These are phyloP conservation scores for Homarus gammarus DNA, from an alignment of 2,888 invertebrate species.

Conservation along the genomic window DNA sequence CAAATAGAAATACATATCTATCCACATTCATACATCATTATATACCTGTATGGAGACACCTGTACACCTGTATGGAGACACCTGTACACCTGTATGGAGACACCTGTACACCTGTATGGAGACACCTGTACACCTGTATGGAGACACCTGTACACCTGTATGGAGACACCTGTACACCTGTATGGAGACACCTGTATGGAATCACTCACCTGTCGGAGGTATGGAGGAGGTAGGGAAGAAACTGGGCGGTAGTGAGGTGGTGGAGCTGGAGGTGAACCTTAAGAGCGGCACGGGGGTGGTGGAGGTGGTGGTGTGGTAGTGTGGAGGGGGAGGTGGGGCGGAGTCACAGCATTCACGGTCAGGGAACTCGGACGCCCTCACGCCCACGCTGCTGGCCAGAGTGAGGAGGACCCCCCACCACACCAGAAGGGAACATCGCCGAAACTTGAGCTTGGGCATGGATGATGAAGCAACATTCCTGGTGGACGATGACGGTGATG, in stretches of 20 bases:
- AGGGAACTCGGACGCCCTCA: slow-evolving; percentile 62
- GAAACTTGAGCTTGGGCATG: slow-evolving; percentile 1
- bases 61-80: too few relatives aligned
- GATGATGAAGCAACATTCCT: background rate
- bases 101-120: background rate
- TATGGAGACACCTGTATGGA: background rate
- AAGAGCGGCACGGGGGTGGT: slow-evolving; percentile 63
- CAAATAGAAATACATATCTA: too few relatives aligned
- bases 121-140: too few relatives aligned
- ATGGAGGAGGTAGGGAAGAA: slow-evolving; percentile 51
- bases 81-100: background rate
- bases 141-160: too few relatives aligned
- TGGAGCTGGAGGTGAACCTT: slow-evolving; percentile 37
- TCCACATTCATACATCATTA: too few relatives aligned
- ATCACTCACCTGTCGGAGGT: slow-evolving; percentile 46
- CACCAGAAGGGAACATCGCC: background rate
- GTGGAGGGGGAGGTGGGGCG: slow-evolving; percentile 65
- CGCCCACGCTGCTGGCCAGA: slow-evolving; percentile 23
- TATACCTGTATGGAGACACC: too few relatives aligned
- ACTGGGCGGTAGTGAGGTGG: slow-evolving; percentile 27
- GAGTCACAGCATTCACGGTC: slow-evolving; percentile 70
- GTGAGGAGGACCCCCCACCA: slow-evolving; percentile 23
- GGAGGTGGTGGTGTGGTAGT: slow-evolving; percentile 71
- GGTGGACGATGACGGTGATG: slow-evolving; percentile 20
- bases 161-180: background rate